Percentiles rank a stretch among this genome's conserved stretches.
Conservation (phyloP, 2,113 vertebrate genomes). For the Brienomyrus brachyistius region DNA sequence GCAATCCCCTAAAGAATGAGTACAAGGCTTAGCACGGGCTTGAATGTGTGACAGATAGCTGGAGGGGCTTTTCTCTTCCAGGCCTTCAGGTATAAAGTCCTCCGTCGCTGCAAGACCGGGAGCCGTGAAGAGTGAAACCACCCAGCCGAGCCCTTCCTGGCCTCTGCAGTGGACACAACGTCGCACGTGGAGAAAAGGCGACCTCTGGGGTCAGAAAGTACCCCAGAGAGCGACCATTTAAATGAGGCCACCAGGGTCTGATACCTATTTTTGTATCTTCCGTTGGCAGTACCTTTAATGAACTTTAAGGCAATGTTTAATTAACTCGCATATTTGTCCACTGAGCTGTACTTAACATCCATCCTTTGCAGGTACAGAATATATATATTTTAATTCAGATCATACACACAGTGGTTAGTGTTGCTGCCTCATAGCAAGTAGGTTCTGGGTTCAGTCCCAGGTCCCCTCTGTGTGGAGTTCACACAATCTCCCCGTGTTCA, state of each 20-base stretch:
- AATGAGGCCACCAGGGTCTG: background rate
- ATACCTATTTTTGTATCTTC: background rate
- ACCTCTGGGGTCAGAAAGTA: background rate
- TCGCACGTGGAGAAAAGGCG: background rate
- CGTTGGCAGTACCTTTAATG: background rate
- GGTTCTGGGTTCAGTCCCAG: too few species aligned
- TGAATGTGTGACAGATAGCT: background rate
- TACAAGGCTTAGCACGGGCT: background rate
- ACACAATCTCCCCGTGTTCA: too few species aligned
- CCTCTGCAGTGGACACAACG: background rate
- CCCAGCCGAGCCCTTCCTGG: background rate
- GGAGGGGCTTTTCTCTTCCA: background rate
- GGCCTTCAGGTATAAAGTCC: background rate
- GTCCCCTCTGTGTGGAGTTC: too few species aligned
- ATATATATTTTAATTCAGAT: background rate
- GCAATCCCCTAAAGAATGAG: conserved; percentile 16
- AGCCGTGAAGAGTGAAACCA: background rate
- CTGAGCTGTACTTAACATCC: background rate
- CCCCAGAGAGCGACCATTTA: background rate
- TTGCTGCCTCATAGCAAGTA: too few species aligned
- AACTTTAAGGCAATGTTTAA: background rate
- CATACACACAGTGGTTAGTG: background rate
- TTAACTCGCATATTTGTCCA: background rate
- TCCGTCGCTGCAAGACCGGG: background rate
- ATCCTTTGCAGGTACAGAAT: background rate